A percentile compares a stretch with the other conserved stretches of the same genome.
phyloP scores from a whole-genome alignment of 2,797 vertebrate species.

The Cyclopterus lumpus region DNA sequence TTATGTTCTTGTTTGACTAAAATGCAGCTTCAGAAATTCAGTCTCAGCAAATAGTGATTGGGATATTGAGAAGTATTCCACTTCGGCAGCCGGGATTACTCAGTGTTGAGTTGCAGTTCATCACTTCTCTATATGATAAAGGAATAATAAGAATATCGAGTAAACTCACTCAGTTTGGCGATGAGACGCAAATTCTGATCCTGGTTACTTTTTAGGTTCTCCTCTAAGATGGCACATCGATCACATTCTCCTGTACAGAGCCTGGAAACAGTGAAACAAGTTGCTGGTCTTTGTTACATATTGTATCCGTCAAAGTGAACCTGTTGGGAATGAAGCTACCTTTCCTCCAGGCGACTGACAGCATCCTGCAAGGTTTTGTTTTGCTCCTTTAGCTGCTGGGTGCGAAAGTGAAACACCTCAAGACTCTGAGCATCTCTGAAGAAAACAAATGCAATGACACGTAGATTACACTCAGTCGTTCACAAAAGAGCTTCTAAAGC shows the following conservation, averaged over 20 bases:
- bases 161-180: constrained; percentile 89
- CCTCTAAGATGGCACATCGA: constrained; percentile 88
- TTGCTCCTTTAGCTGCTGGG: constrained; percentile 93
- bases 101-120: background rate
- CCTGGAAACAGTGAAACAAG: constrained; percentile 56
- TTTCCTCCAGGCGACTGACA: constrained; percentile 90
- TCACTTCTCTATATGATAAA: background rate
- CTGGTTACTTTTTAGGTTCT: constrained; percentile 88
- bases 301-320: background rate
- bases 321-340: constrained; percentile 72
- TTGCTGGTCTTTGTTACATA: background rate
- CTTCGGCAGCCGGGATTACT: background rate
- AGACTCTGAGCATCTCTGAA: constrained; percentile 94
- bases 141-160: background rate
- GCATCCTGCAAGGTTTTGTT: constrained; percentile 91
- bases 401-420: constrained; percentile 92
- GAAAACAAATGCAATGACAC: background rate
- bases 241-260: constrained; percentile 88
- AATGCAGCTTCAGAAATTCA: background rate
- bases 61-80: background rate
- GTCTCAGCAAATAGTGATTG: background rate
- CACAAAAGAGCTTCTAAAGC: background rate
- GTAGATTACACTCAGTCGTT: fast-evolving
- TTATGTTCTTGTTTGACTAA: background rate
- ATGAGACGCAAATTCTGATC: constrained; percentile 87